phyloP scores from a whole-genome alignment of 2,888 invertebrate species.

The Diachrysia chrysitis region DNA sequence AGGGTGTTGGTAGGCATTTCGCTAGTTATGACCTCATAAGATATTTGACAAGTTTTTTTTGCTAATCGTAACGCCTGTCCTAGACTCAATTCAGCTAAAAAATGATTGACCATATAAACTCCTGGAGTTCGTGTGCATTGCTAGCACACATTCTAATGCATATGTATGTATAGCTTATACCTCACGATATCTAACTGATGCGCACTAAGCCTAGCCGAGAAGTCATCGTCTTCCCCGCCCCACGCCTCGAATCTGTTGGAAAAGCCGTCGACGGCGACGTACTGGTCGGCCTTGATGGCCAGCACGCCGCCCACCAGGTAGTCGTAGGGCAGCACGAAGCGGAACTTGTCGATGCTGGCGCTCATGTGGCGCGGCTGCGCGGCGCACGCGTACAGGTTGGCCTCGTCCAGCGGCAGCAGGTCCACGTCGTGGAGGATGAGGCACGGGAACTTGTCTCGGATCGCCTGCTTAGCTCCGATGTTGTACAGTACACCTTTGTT shows the following conservation, averaged over 20 bases:
- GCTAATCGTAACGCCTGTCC: no score
- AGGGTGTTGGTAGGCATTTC: no score
- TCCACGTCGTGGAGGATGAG: constrained; percentile 97
- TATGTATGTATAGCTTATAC: constrained; percentile 56
- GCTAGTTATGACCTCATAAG: no score
- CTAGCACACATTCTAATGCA: no score
- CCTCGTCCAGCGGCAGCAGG: constrained; percentile 93
- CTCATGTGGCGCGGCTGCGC: constrained; percentile 95
- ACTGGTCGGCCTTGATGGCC: constrained; percentile 77
- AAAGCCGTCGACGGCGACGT: constrained; percentile 74
- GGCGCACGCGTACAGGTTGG: constrained; percentile 95
- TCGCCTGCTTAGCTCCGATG: constrained; percentile 94
- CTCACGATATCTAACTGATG: constrained; percentile 71
- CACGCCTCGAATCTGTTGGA: constrained; percentile 81
- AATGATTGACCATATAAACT: no score
- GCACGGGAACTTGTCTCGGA: constrained; percentile 93
- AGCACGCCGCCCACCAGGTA: constrained; percentile 76
- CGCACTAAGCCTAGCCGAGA: constrained; percentile 67
- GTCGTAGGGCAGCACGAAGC: constrained; percentile 61
- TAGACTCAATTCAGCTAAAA: no score
- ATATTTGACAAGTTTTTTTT: no score
- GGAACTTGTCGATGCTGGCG: constrained; percentile 94
- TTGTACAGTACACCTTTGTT: constrained; percentile 97
- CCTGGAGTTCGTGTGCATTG: no score
- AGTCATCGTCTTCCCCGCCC: constrained; percentile 87